Percentiles rank a stretch among this genome's conserved stretches.
These are phyloP conservation scores for Leptinotarsa peninsularis DNA, from an alignment of 2,888 invertebrate species.

Conservation along the genomic window DNA sequence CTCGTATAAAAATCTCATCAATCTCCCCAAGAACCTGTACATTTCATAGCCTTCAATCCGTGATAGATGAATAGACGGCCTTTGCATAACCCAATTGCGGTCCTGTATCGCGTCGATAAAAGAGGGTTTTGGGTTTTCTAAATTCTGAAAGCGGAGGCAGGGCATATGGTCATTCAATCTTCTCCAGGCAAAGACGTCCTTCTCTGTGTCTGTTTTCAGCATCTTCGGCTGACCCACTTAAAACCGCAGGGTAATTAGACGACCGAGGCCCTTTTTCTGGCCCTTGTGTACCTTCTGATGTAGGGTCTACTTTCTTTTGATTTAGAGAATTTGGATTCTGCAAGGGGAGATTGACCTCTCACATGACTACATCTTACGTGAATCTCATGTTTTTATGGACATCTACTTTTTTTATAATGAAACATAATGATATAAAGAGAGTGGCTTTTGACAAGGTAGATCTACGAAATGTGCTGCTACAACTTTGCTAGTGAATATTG, in stretches of 20 bases:
- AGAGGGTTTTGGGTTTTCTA: slow-evolving; percentile 34
- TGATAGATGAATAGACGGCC: slow-evolving; percentile 37
- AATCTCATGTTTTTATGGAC: no score
- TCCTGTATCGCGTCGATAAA: slow-evolving; percentile 29
- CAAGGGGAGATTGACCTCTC: not conserved
- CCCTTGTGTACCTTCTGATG: slow-evolving; percentile 9
- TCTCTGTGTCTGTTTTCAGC: not conserved
- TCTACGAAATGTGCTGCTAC: no score
- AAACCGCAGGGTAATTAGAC: slow-evolving; percentile 50
- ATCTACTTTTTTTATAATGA: no score
- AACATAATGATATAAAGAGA: no score
- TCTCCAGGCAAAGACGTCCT: slow-evolving; percentile 19
- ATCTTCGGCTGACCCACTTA: slow-evolving; percentile 48
- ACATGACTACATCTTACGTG: not conserved
- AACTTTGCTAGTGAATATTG: no score
- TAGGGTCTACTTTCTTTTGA: slow-evolving; percentile 21
- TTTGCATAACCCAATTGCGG: slow-evolving; percentile 44
- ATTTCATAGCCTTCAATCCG: slow-evolving; percentile 25
- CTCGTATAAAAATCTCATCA: slow-evolving; percentile 32
- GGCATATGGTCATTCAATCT: slow-evolving; percentile 45
- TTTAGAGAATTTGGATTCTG: slow-evolving; percentile 12
- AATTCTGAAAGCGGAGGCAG: slow-evolving; percentile 33
- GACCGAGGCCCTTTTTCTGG: slow-evolving; percentile 25
- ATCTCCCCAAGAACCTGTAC: slow-evolving; percentile 14
- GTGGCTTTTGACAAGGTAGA: no score